phyloP scores from a whole-genome alignment of 2,888 invertebrate genomes.

The Caenorhabditis panamensis region DNA sequence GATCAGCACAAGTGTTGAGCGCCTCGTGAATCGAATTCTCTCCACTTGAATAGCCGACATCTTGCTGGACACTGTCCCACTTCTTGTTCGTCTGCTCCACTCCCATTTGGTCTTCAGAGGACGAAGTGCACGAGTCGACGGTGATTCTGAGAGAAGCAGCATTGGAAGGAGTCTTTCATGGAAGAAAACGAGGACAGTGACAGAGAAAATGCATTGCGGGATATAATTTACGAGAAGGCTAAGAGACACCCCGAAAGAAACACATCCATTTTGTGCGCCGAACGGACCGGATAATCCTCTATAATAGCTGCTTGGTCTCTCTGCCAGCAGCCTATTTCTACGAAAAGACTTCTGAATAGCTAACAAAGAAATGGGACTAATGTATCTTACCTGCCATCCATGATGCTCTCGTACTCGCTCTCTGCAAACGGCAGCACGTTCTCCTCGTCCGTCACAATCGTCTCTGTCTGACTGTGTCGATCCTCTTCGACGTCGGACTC shows the following conservation, averaged over 20 bases:
- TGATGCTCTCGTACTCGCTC: slow-evolving; percentile 72
- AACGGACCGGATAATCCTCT: slow-evolving; percentile 39
- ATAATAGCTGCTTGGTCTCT: slow-evolving; percentile 1
- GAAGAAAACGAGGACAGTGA: neutral
- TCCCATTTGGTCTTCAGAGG: slow-evolving; percentile 61
- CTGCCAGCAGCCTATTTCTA: slow-evolving; percentile 42
- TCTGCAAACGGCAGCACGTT: slow-evolving; percentile 70
- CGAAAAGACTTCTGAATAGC: slow-evolving; percentile 29
- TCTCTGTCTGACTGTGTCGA: slow-evolving; percentile 39
- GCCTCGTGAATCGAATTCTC: slow-evolving; percentile 74
- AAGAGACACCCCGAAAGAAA: slow-evolving; percentile 35
- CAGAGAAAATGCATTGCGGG: slow-evolving; percentile 15
- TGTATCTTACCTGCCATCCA: slow-evolving; percentile 67
- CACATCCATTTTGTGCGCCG: slow-evolving; percentile 46
- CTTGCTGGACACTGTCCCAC: slow-evolving; percentile 70
- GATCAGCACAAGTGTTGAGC: slow-evolving; percentile 59
- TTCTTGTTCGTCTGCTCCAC: slow-evolving; percentile 47
- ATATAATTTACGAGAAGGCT: slow-evolving; percentile 30
- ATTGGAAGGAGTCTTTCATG: neutral
- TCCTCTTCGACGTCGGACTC: slow-evolving; percentile 57
- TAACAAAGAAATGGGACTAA: neutral
- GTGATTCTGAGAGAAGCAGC: slow-evolving; percentile 42
- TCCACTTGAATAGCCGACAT: slow-evolving; percentile 75
- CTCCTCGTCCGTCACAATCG: slow-evolving; percentile 54
- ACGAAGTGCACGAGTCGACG: slow-evolving; percentile 61